Base-by-base conservation (phyloP, 2,797 vertebrate genomes). In the Steatocranus sp. region DNA sequence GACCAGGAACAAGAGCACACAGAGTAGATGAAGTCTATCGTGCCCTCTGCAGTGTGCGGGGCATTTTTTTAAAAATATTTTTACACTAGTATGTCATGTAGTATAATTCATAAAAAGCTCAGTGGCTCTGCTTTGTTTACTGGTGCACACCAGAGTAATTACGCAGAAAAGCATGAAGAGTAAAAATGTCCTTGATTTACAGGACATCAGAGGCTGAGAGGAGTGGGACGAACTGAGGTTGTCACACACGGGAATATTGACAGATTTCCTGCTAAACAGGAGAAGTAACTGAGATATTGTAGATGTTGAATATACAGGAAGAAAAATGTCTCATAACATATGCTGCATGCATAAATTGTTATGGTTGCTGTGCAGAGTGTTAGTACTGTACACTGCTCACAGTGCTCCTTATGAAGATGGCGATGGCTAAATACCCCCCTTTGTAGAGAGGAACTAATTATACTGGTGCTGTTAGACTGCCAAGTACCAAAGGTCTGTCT, bases 121-220 rank as follows among this genome's bases (percentile, higher is more conserved):
- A 27, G 23, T 82, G 82, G 82, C 85, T 80, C 81, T 17, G 63
- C 58, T 51, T 89, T 94, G 93, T 94, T 92, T 94, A 88, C 83
- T 83, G 90, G 83, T 80, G 75, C 85, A 86, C 88, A 79, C 46
- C 87, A 87, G 79, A 82, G 88, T 92, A 86, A 94, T 92, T 92
- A 90, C 38, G 15, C 76, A 82, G 82, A 87, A 87, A 83, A 87
- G 88, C 86, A 83, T 68, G 81, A 84, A 83, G 88, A 87, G 75
- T 92, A 88, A 94, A 94, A 91, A 90, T 74, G 91, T 76, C 88
- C 54, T 4, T 27, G 89, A 92, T 93, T 92, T 92, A 85, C 25
- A n/a, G 79, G 68, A 48, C 82, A 88, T 88, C 74, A 86, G 75
- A 58, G 70, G 50, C 76, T 83, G 75, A 41, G n/a, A 4, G 70